Evolutionary conservation across 2,888 invertebrate genomes (phyloP).

Genomic region (Euclidia mi): DNA sequence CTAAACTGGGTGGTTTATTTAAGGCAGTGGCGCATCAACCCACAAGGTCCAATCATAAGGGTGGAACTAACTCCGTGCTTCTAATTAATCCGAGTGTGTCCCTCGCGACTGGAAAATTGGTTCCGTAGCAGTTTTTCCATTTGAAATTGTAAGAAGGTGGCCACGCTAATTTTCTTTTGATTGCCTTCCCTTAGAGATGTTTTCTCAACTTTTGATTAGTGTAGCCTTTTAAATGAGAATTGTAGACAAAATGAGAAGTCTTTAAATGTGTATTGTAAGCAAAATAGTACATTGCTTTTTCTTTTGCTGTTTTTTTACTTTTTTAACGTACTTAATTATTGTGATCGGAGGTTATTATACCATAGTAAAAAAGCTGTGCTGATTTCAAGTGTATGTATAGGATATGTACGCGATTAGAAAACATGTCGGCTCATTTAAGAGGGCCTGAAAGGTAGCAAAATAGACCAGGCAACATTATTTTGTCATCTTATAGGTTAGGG

Average conservation of each 20-base stretch:
- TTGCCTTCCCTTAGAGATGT: constrained; percentile 65
- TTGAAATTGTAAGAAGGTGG: constrained; percentile 70
- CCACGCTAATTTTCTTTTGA: constrained; percentile 80
- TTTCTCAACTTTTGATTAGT: constrained; percentile 68
- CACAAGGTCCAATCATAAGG: constrained; percentile 48
- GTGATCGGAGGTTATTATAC: too few species aligned
- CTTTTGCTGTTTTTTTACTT: too few species aligned
- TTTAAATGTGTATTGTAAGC: too few species aligned
- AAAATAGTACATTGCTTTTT: too few species aligned
- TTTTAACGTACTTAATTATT: too few species aligned
- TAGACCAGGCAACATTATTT: too few species aligned
- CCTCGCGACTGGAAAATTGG: constrained; percentile 70
- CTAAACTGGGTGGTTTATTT: constrained; percentile 37
- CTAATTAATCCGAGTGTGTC: constrained; percentile 81
- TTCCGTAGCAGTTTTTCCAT: constrained; percentile 78
- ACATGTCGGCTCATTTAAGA: too few species aligned
- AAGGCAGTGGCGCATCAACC: constrained; percentile 30
- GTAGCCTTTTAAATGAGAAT: constrained; percentile 41
- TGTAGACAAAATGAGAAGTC: constrained; percentile 1
- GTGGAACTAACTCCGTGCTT: constrained; percentile 55
- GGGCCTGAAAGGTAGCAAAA: too few species aligned
- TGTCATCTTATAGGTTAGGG: too few species aligned
- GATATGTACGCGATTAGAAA: too few species aligned
- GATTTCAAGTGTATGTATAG: too few species aligned
- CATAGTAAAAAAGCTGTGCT: too few species aligned